A percentile compares a stretch with the other conserved stretches of the same genome.
phyloP scores from a whole-genome alignment of 2,888 invertebrate species.

The Tribolium freemani region DNA sequence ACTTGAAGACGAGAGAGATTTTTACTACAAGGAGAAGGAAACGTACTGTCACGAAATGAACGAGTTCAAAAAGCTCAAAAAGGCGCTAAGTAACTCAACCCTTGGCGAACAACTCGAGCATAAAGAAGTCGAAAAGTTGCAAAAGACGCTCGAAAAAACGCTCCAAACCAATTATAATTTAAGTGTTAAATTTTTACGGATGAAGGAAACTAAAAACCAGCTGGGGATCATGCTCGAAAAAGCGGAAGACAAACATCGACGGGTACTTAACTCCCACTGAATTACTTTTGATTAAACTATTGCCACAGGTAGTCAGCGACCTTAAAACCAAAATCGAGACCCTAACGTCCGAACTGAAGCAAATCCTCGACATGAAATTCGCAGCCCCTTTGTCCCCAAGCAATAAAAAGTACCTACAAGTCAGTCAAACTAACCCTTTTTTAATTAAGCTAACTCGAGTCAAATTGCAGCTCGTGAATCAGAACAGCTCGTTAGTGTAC shows the following conservation, averaged over 20 bases:
- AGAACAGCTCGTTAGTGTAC: slow-evolving; percentile 65
- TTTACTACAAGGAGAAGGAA: slow-evolving; percentile 72
- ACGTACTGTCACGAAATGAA: slow-evolving; percentile 70
- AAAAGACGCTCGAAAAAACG: slow-evolving; percentile 63
- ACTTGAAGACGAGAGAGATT: slow-evolving; percentile 71
- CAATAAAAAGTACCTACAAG: slow-evolving; percentile 66
- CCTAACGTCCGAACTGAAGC: slow-evolving; percentile 59
- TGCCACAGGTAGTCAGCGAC: slow-evolving; percentile 58
- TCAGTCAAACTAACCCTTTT: slow-evolving; percentile 44
- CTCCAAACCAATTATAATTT: slow-evolving; percentile 67
- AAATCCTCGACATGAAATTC: slow-evolving; percentile 60
- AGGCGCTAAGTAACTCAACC: slow-evolving; percentile 54
- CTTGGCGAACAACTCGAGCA: slow-evolving; percentile 56
- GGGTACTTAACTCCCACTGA: slow-evolving; percentile 48
- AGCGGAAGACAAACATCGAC: slow-evolving; percentile 60
- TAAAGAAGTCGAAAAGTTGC: slow-evolving; percentile 63
- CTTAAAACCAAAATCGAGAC: slow-evolving; percentile 61
- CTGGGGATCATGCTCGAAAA: slow-evolving; percentile 61
- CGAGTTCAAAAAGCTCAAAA: slow-evolving; percentile 62
- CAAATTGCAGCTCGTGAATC: slow-evolving; percentile 62
- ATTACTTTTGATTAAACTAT: not conserved
- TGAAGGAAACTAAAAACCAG: slow-evolving; percentile 66
- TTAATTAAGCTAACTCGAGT: slow-evolving; percentile 2
- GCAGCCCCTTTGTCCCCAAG: slow-evolving; percentile 62
- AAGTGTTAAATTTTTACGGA: slow-evolving; percentile 66